phyloP scores from a whole-genome alignment of 2,113 vertebrate genomes.

The Globicephala melas region DNA sequence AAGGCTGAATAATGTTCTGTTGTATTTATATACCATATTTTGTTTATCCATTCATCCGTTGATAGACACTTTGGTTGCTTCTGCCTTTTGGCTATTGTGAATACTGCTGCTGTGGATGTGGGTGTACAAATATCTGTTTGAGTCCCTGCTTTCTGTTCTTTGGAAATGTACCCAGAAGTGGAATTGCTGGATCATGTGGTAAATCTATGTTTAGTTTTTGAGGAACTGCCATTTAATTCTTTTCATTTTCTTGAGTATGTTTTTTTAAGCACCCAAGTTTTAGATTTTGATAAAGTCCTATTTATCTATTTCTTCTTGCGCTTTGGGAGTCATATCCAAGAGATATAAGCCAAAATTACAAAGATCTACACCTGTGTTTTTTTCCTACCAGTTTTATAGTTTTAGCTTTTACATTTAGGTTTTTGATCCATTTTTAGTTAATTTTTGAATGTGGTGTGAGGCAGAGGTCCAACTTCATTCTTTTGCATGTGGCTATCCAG shows the following conservation, averaged over 20 bases:
- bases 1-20: neutral
- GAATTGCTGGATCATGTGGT: conserved; percentile 13
- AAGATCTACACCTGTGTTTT: neutral
- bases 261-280: neutral
- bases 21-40: neutral
- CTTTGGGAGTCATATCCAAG: neutral
- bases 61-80: neutral
- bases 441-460: neutral
- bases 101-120: neutral
- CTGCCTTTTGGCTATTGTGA: neutral
- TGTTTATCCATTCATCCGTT: neutral
- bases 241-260: neutral
- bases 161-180: neutral
- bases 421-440: neutral
- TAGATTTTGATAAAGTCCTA: conserved; percentile 2
- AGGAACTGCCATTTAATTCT: neutral
- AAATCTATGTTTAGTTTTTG: neutral
- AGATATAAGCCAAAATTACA: neutral
- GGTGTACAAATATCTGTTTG: neutral
- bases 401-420: neutral
- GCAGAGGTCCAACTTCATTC: neutral
- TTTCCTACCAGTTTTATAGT: neutral
- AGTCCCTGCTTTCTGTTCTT: neutral
- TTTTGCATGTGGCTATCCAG: neutral
- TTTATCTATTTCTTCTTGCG: neutral